Base-by-base conservation (phyloP, 2,888 invertebrate genomes). In the Onchidella celtica region DNA sequence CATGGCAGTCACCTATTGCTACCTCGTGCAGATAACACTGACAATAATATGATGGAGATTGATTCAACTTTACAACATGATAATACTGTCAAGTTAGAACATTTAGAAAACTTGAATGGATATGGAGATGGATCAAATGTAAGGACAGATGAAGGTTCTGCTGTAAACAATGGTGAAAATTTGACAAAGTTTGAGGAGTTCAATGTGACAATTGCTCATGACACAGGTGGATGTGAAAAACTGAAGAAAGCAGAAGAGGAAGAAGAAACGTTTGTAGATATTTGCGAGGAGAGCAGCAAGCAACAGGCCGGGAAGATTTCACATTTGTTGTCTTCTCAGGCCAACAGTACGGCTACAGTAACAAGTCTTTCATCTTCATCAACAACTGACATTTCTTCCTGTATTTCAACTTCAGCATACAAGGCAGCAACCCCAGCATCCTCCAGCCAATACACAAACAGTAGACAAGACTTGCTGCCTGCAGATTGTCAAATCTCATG, bases 181-280 rank as follows among this genome's bases (percentile, higher is more conserved):
- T 27, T 61, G 0, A 6, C 17, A 21, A 14, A 17, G 14, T 34
- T 40, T n/a, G 38, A 36, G 9, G 81, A 81, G 11, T 81, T 69
- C 38, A 68, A 81, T 69, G 61, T 81, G 29, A 75, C 81, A 1
- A 81, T 81, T 27, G 80, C 38, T 36, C 80, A 80, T 73, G 73
- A 73, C n/a, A 61, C n/a, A 27, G 63, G 32, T 29, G 61, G 70
- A n/a, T 27, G 27, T 61, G 65, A 40, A 40, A 32, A 40, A 24
- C 27, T 14, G 29, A 38, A 14, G 2, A 38, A 29, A 3, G 27
- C 3, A 9, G 36, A 40, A 3, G 27, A 57, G 55, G 68, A 63
- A 36, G 61, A 78, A 32, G 69, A 24, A 1, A 55, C 32, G 11
- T 38, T 21, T 4, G 24, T 32, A 21, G 75, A 40, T 21, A 29